Evolutionary conservation across 2,888 invertebrate species (phyloP).

Genomic region (Idaea biselata): DNA sequence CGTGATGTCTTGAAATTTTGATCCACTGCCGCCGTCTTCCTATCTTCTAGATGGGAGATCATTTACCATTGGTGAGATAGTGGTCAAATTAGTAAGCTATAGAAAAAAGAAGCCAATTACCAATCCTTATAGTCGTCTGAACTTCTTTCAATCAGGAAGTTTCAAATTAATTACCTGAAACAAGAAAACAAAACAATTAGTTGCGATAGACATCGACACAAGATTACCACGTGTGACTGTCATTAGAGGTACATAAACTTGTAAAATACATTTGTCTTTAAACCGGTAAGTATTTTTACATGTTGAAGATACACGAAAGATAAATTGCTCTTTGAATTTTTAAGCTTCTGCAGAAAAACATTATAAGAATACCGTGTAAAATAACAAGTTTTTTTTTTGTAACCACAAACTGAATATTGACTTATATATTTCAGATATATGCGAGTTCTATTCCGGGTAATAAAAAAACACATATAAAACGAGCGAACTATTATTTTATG

Average conservation of each 20-base stretch:
- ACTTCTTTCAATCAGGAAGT: neutral
- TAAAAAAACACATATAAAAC: neutral
- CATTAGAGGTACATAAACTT: neutral
- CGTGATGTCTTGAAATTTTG: too few relatives aligned
- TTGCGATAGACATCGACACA: conserved; percentile 10
- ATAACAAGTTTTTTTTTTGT: neutral
- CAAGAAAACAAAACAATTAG: conserved; percentile 19
- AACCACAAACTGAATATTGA: neutral
- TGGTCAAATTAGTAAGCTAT: too few relatives aligned
- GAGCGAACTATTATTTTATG: neutral
- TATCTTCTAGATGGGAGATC: too few relatives aligned
- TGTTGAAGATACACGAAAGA: neutral
- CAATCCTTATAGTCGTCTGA: conserved; percentile 1
- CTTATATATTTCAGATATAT: neutral
- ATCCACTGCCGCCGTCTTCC: too few relatives aligned
- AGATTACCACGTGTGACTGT: neutral
- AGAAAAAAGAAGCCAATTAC: neutral
- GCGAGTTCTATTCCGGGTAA: neutral
- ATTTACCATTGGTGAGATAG: too few relatives aligned
- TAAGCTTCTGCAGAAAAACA: neutral
- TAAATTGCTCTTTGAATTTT: neutral
- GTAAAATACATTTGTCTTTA: too few relatives aligned
- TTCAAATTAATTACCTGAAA: conserved; percentile 27
- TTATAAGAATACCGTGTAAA: neutral
- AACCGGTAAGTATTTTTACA: too few relatives aligned